Base-by-base conservation (phyloP, 2,113 vertebrate genomes). In the Penelope pileata region DNA sequence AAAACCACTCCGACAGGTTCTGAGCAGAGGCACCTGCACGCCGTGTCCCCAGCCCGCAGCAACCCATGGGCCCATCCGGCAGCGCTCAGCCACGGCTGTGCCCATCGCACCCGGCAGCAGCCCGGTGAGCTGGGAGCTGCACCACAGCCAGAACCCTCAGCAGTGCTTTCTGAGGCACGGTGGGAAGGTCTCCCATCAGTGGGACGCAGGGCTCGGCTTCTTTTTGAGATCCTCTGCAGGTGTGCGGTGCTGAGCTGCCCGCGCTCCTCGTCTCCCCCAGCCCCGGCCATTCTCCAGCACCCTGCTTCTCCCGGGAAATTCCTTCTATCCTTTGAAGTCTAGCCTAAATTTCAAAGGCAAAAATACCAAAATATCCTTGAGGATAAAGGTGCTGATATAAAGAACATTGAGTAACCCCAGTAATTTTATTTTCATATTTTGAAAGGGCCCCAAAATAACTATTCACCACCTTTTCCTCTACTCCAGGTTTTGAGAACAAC, bases 361-460 rank as follows among this genome's bases (percentile, higher is more conserved):
- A 95, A 93, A 72, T 81, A 82, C 60, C 90, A 94, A 90, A 94
- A 92, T 91, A 94, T 90, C 59, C 68, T 74, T 85, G 36, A 91
- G 86, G 92, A 94, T 94, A 81, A 93, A 95, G 91, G 43, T 93
- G 83, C 60, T 94, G 68, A 78, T 83, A 73, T 81, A 74, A 83
- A 93, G 88, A 95, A 83, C 90, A 88, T 2, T 63, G 38, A 94
- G 60, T 91, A 95, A 91, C 56, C 56, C 88, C 60, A 72, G 58
- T 42, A 72, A 86, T 86, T 90, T 96, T 95, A 90, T 94, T 94
- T 96, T 88, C 92, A 66, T 91, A 78, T 90, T 96, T 96, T 86
- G 76, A 73, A 88, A 91, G 66, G 66, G 60, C 48, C 64, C 83
- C 43, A 88, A 97, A 97, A 94, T 96, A 96, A 93, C 91, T 88